Percentiles rank a stretch among this genome's conserved stretches.
phyloP scores from a whole-genome alignment of 2,888 invertebrate species.

The Athalia rosae region DNA sequence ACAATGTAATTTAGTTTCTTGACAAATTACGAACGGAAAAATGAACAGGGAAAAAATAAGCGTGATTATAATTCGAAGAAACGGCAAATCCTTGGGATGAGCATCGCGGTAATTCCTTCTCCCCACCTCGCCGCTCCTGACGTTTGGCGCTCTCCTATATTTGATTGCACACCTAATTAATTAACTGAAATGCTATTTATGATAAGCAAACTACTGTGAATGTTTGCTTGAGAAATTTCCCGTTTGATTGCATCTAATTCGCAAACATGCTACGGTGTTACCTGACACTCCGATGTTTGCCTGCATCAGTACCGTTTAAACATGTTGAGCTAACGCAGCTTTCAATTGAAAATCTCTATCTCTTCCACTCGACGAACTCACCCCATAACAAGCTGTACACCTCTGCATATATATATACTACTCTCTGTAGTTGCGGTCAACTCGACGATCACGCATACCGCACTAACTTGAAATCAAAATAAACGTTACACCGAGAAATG shows the following conservation, averaged over 20 bases:
- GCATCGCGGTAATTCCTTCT: conserved; percentile 5
- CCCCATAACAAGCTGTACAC: too few relatives aligned
- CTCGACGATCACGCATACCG: too few relatives aligned
- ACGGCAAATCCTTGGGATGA: conserved; percentile 30
- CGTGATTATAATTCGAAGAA: conserved; percentile 38
- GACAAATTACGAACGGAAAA: conserved; percentile 41
- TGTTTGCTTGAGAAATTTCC: conserved; percentile 66
- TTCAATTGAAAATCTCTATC: conserved; percentile 27
- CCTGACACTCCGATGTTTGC: conserved; percentile 59
- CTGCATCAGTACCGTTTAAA: conserved; percentile 47
- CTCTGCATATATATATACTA: too few relatives aligned
- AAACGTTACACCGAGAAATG: too few relatives aligned
- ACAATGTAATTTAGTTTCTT: conserved; percentile 36
- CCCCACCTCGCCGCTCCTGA: not conserved
- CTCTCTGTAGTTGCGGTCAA: too few relatives aligned
- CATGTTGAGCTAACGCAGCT: not conserved
- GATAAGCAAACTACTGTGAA: conserved; percentile 60
- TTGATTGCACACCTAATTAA: conserved; percentile 50
- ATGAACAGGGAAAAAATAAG: conserved; percentile 36
- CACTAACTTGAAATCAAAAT: too few relatives aligned
- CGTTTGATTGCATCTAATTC: conserved; percentile 70
- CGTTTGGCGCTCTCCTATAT: not conserved
- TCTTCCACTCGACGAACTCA: not conserved
- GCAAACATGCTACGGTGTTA: conserved; percentile 65
- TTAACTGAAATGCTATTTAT: conserved; percentile 55